Base-by-base conservation (phyloP, 2,113 vertebrate genomes). In the Leptobrachium ailaonicum region DNA sequence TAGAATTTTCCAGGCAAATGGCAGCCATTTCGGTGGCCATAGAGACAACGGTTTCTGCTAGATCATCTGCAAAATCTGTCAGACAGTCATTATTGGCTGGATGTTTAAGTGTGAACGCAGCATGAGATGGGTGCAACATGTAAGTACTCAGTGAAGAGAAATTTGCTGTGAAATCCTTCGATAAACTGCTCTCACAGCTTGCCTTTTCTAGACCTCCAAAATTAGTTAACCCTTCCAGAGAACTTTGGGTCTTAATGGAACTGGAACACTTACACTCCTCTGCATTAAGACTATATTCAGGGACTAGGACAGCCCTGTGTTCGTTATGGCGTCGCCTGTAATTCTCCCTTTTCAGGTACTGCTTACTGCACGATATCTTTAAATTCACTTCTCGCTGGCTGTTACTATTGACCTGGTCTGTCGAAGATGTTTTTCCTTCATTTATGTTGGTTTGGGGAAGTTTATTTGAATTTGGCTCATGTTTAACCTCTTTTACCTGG, bases 21-120 rank as follows among this genome's bases (percentile, higher is more conserved):
- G 97, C 97, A 82, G 97, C 97, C 75, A 99, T 93, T 88, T 99
- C 97, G 14, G 97, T 99, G 85, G 97, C 97, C 97, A 99, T 99
- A 78, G 97, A 99, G 76, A 99, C 96, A 50, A 99, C 96, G 0
- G 96, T 99, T 75, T 96, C 90, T 54, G 97, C 95, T 86, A 99
- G 85, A 86, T 99, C 96, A 83, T 98, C 97, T 1, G 97, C 97
- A 78, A 97, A 99, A 84, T 97, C 96, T 60, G 92, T 88, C 80
- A 99, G 88, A 60, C 93, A 92, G 58, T 95, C 93, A 84, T 89
- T 88, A 14, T 95, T 95, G 10, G 89, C 82, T 75, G 95, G 87
- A 73, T 88, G 90, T 87, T 92, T 95, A 41, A 89, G 87, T 32
- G 88, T 88, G 0, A 86, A 83, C 11, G 79, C 40, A 68, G 92